Evolutionary conservation across 2,797 vertebrate species (phyloP).

Genomic region (Hemitrygon akajei): DNA sequence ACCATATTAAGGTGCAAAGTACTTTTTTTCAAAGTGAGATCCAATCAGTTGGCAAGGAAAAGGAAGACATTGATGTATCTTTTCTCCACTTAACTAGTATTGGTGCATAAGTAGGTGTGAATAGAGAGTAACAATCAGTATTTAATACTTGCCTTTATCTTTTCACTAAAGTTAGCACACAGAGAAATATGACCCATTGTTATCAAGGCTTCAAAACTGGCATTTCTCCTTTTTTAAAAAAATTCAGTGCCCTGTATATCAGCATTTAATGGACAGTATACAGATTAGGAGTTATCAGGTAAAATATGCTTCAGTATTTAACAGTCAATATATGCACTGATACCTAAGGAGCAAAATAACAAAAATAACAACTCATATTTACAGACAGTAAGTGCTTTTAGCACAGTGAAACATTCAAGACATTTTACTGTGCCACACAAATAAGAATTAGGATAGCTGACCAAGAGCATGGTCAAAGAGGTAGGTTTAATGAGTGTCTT

Average conservation of each 20-base stretch:
- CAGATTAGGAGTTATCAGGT: not conserved
- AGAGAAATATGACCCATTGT: conserved; percentile 15
- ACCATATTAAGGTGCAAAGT: conserved; percentile 23
- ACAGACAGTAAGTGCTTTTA: too few relatives aligned
- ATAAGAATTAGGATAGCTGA: too few relatives aligned
- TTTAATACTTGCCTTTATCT: not conserved
- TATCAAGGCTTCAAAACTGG: conserved; percentile 32
- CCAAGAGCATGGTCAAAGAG: too few relatives aligned
- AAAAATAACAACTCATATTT: too few relatives aligned
- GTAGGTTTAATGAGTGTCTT: too few relatives aligned
- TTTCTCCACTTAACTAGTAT: not conserved
- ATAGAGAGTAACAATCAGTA: not conserved
- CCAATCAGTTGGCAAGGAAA: conserved; percentile 19
- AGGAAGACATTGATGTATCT: conserved; percentile 16
- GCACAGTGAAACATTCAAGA: too few relatives aligned
- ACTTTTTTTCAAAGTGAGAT: not conserved
- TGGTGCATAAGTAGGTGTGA: not conserved
- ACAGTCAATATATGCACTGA: not conserved
- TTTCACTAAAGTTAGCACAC: conserved; percentile 27
- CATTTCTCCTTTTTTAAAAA: not conserved
- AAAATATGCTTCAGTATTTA: not conserved
- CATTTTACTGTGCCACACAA: too few relatives aligned
- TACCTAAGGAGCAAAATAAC: not conserved
- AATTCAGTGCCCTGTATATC: not conserved
- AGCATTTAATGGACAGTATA: not conserved